These are phyloP conservation scores for Hesperophylax magnus DNA, from an alignment of 1,140 invertebrate genomes.

Conservation along the genomic window DNA sequence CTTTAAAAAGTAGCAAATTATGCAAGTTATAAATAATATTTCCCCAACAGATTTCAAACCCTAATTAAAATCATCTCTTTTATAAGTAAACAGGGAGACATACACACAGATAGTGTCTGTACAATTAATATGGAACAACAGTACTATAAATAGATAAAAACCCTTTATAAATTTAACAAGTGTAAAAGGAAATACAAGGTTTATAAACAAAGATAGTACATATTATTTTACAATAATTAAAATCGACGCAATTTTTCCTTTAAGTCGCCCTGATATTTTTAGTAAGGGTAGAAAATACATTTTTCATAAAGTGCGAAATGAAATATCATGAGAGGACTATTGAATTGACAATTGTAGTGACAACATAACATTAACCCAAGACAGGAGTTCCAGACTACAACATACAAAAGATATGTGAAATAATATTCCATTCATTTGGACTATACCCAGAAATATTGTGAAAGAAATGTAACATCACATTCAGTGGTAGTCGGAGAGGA, in stretches of 20 bases:
- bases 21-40: not conserved
- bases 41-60: constrained; percentile 6
- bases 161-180: constrained; percentile 43
- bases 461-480: no score
- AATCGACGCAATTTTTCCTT: not conserved
- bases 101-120: constrained; percentile 15
- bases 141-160: constrained; percentile 45
- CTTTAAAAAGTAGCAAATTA: no score
- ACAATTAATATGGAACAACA: constrained; percentile 46
- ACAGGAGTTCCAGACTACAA: no score
- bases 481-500: no score
- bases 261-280: no score
- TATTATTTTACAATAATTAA: constrained; percentile 17
- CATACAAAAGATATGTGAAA: no score
- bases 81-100: constrained; percentile 42
- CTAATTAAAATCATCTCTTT: constrained; percentile 15
- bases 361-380: not conserved
- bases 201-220: constrained; percentile 6
- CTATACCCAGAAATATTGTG: no score
- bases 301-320: no score
- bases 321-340: not conserved
- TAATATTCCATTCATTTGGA: no score
- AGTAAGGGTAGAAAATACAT: no score
- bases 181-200: constrained; percentile 31
- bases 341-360: not conserved